Evolutionary conservation across 1,140 invertebrate genomes (phyloP).

Genomic region (Ephestia elutella): DNA sequence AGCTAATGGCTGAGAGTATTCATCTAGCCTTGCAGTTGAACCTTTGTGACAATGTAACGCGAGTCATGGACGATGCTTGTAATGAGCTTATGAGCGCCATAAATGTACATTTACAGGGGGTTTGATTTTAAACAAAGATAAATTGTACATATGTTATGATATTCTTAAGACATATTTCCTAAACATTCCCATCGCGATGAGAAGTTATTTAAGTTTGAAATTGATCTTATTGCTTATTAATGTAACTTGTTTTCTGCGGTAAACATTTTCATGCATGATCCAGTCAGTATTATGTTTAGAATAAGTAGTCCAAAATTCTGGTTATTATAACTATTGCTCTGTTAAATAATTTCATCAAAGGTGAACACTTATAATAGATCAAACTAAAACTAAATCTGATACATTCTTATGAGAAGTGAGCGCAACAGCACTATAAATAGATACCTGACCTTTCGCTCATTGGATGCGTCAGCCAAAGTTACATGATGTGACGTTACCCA

Average conservation of each 20-base stretch:
- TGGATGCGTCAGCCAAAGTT: slow-evolving; percentile 64
- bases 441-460: slow-evolving; percentile 62
- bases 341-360: slow-evolving; percentile 19
- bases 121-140: not conserved
- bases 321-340: no score
- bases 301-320: no score
- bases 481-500: slow-evolving; percentile 56
- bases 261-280: no score
- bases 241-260: no score
- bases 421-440: slow-evolving; percentile 56
- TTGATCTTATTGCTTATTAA: not conserved
- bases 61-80: not conserved
- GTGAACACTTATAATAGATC: slow-evolving; percentile 33
- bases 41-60: slow-evolving; percentile 2
- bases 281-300: no score
- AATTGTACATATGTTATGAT: no score
- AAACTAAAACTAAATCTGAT: slow-evolving; percentile 36
- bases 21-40: not conserved
- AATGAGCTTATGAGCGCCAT: not conserved
- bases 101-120: not conserved
- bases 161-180: not conserved
- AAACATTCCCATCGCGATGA: no score
- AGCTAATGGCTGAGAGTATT: not conserved
- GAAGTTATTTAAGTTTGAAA: not conserved
- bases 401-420: slow-evolving; percentile 62